phyloP scores from a whole-genome alignment of 2,797 vertebrate genomes.

The Benthosema pterotum region DNA sequence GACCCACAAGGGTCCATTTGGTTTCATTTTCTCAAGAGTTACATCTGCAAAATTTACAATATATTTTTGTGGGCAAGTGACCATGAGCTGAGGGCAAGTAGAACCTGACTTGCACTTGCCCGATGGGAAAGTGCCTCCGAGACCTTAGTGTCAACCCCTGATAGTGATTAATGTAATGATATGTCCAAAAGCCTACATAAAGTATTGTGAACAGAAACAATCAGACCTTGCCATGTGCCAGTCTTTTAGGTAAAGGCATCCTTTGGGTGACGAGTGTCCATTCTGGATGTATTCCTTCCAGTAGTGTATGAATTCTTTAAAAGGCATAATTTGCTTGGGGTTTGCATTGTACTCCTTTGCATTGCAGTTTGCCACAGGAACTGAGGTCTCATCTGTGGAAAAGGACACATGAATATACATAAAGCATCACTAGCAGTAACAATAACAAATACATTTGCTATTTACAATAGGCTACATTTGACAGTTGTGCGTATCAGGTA shows the following conservation, averaged over 20 bases:
- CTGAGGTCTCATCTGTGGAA: slow-evolving; percentile 90
- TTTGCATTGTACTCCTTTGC: slow-evolving; percentile 93
- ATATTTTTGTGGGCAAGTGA: too few species aligned
- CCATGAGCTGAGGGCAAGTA: too few species aligned
- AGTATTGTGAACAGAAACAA: neutral
- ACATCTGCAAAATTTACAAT: too few species aligned
- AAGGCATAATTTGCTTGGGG: slow-evolving; percentile 90
- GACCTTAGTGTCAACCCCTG: too few species aligned
- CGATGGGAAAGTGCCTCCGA: too few species aligned
- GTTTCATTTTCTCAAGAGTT: too few species aligned
- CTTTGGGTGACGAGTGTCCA: slow-evolving; percentile 82
- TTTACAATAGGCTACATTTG: too few species aligned
- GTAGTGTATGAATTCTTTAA: slow-evolving; percentile 89
- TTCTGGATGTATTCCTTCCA: slow-evolving; percentile 90
- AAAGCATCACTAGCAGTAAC: neutral
- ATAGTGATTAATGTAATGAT: too few species aligned
- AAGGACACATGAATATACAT: slow-evolving; percentile 26
- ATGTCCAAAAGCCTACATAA: too few species aligned
- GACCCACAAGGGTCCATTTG: too few species aligned
- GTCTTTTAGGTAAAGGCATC: slow-evolving; percentile 96
- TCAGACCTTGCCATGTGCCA: slow-evolving; percentile 94
- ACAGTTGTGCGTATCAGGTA: neutral
- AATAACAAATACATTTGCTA: too few species aligned
- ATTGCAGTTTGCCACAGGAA: slow-evolving; percentile 95
- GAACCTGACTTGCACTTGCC: too few species aligned